Evolutionary conservation across 2,113 vertebrate species (phyloP).

Genomic region (Stigmatopora argus): DNA sequence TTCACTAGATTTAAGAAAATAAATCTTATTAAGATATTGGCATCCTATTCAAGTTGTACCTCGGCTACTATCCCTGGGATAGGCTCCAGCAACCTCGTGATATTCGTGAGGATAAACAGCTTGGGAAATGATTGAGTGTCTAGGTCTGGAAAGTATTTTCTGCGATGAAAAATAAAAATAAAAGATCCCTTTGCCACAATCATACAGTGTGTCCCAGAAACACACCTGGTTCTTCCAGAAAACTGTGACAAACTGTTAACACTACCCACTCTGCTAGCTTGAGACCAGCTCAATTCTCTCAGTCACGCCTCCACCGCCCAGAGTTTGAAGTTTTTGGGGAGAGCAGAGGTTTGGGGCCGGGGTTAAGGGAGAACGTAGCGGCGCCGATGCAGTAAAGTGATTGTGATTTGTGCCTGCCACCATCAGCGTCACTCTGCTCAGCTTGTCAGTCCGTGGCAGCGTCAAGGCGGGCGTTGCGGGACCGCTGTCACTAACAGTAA

Average conservation of each 20-base stretch:
- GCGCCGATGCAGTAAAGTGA: constrained; percentile 76
- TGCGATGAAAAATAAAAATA: too few species aligned
- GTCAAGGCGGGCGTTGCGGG: constrained; percentile 72
- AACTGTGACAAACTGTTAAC: not conserved
- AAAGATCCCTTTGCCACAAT: too few species aligned
- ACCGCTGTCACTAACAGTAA: constrained; percentile 86
- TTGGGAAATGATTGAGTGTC: too few species aligned
- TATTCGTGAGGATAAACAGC: too few species aligned
- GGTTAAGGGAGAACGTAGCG: constrained; percentile 45
- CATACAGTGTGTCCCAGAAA: too few species aligned
- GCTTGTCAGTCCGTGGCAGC: constrained; percentile 75
- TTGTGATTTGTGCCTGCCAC: constrained; percentile 86
- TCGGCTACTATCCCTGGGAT: too few species aligned
- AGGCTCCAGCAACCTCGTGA: too few species aligned
- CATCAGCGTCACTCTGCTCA: constrained; percentile 78
- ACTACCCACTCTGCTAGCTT: not conserved
- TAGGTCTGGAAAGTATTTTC: too few species aligned
- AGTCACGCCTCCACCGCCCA: constrained; percentile 19
- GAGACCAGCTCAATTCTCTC: not conserved
- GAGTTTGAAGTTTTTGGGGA: constrained; percentile 22
- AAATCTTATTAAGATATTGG: too few species aligned
- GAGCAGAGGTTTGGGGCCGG: constrained; percentile 39
- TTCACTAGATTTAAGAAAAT: too few species aligned
- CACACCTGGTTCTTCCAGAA: too few species aligned
- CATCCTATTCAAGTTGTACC: too few species aligned